Evolutionary conservation across 2,113 vertebrate species (phyloP).

Genomic region (Pollachius pollachius): DNA sequence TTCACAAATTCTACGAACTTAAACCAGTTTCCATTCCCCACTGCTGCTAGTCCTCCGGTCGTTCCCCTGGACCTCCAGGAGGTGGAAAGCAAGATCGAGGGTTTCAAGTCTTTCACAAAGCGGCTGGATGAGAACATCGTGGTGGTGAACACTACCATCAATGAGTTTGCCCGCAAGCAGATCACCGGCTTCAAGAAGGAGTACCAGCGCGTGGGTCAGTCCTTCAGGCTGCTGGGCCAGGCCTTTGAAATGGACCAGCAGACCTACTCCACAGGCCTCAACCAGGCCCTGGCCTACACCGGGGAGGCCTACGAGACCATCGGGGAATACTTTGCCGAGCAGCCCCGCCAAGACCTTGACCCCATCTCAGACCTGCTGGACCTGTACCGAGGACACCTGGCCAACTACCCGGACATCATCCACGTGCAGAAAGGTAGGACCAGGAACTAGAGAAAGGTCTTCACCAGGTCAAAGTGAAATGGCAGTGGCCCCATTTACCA

Average conservation of each 20-base stretch:
- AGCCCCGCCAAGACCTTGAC: conserved; percentile 93
- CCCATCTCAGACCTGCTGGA: conserved; percentile 92
- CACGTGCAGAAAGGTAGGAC: conserved; percentile 96
- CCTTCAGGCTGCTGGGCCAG: conserved; percentile 87
- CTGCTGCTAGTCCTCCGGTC: conserved; percentile 83
- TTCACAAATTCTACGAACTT: too few relatives aligned
- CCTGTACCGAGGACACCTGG: conserved; percentile 93
- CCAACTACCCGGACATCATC: conserved; percentile 98
- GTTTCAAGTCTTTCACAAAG: conserved; percentile 92
- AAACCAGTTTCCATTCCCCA: conserved; percentile 7
- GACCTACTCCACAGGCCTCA: conserved; percentile 83
- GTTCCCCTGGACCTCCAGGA: conserved; percentile 89
- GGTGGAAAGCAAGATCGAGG: conserved; percentile 91
- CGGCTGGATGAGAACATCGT: conserved; percentile 94
- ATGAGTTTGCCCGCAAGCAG: conserved; percentile 93
- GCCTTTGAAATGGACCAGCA: conserved; percentile 96
- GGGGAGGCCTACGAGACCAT: conserved; percentile 90
- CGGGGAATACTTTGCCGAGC: conserved; percentile 93
- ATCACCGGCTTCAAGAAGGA: conserved; percentile 94
- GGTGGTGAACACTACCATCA: conserved; percentile 87
- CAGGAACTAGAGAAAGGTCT: background rate
- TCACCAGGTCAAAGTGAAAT: background rate
- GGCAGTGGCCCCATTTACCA: background rate
- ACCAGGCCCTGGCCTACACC: conserved; percentile 90
- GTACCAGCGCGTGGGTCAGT: conserved; percentile 94